phyloP scores from a whole-genome alignment of 2,888 invertebrate species.

The Tenthredo mesomela region DNA sequence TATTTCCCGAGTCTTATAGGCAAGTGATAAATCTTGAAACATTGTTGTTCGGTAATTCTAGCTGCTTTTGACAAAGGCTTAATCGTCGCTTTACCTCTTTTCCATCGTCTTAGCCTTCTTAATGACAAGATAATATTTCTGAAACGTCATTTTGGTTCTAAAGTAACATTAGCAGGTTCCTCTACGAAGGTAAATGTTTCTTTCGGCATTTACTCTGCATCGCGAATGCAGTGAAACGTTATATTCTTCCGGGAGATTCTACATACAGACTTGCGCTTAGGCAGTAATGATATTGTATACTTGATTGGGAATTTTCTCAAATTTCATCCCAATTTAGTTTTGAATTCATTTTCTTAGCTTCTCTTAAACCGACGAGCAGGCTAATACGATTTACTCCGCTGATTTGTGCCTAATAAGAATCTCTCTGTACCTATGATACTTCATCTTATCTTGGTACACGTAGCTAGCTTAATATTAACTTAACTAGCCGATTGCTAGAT shows the following conservation, averaged over 20 bases:
- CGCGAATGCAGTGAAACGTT: background rate
- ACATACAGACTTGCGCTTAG: no score
- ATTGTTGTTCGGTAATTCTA: constrained; percentile 73
- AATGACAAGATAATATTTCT: constrained; percentile 25
- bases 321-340: background rate
- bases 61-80: constrained; percentile 65
- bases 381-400: constrained; percentile 3
- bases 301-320: background rate
- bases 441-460: background rate
- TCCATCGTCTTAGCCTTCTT: background rate
- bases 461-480: constrained; percentile 4
- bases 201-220: background rate
- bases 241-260: background rate
- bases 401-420: background rate
- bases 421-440: constrained; percentile 26
- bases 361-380: background rate
- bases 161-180: background rate
- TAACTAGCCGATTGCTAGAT: constrained; percentile 22
- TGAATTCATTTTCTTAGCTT: background rate
- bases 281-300: background rate
- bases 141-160: constrained; percentile 40
- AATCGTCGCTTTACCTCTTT: background rate
- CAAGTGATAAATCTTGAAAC: constrained; percentile 74
- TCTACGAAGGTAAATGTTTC: background rate
- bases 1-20: constrained; percentile 67